Percentiles rank a stretch among this genome's conserved stretches.
Conservation (phyloP, 2,797 vertebrate genomes). For the Acanthis flammea region DNA sequence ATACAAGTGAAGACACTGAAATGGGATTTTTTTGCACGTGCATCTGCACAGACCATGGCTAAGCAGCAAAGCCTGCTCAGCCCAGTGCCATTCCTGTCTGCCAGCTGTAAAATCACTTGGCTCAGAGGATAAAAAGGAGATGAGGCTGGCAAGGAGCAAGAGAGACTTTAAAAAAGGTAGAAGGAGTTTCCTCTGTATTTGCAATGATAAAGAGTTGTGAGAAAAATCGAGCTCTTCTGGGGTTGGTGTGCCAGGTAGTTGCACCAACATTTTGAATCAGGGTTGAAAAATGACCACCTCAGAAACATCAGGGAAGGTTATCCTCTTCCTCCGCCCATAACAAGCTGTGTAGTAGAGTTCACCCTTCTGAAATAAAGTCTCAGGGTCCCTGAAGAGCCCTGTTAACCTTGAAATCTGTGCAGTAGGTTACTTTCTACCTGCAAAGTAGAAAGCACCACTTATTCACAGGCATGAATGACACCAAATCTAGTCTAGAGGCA, state of each 20-base stretch:
- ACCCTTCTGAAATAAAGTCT: not conserved
- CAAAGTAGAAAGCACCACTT: not conserved
- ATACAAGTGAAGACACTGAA: not conserved
- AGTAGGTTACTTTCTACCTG: not conserved
- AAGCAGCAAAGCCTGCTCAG: not conserved
- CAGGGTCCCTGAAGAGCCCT: not conserved
- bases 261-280: not conserved
- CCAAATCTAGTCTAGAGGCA: not conserved
- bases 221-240: not conserved
- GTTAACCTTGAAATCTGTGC: not conserved
- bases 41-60: not conserved
- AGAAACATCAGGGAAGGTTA: not conserved
- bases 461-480: not conserved
- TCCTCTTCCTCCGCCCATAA: not conserved
- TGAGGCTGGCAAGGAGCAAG: not conserved
- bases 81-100: not conserved
- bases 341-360: rapidly evolving
- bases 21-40: not conserved
- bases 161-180: not conserved
- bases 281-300: not conserved
- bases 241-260: not conserved
- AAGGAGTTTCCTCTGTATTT: not conserved
- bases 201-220: rapidly evolving
- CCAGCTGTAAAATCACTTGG: not conserved
- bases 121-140: not conserved